Base-by-base conservation (phyloP, 2,797 vertebrate genomes). In the Siniperca scherzeri region DNA sequence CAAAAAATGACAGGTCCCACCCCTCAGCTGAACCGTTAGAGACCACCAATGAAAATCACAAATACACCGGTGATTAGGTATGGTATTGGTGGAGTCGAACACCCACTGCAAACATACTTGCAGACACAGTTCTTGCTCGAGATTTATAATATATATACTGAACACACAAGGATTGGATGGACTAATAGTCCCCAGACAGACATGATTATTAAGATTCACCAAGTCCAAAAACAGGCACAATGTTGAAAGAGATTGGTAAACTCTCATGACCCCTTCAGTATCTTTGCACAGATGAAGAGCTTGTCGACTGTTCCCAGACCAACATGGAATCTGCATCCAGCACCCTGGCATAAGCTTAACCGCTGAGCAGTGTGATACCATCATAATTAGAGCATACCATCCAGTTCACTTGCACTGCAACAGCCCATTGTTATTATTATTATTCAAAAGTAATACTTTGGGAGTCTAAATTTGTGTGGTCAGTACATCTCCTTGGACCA, bases 381-480 rank as follows among this genome's bases (percentile, higher is more conserved):
- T 33, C 4, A 14, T 36, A 75, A 38, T 48, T 22, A 27, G 7
- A 80, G 12, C 19, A 59, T 33, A 67, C 42, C 13, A 40, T 8
- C 25, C 14, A 6, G 22, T 22, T 46, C 7, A 17, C 16, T 33
- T 38, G 27, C 50, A n/a, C 4, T 10, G n/a, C 14, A 53, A 27
- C 44, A 36, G n/a, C 11, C 13, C 4, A 21, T 42, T 42, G 40
- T 65, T 61, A 22, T 72, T 74, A 22, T 72, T 74, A 52, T 44
- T 38, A 22, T 30, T 76, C 52, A 55, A 56, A 80, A 57, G 64
- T 71, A 53, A 33, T 50, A 67, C 27, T 59, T 9, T 21, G 53
- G 38, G 59, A 56, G 74, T 40, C 27, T 61, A 14, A 61, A 74
- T 56, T 7, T 80, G 78, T 82, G 87, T 68, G 71, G 50, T 75